Evolutionary conservation across 2,888 invertebrate genomes (phyloP).

Genomic region (Thymelicus sylvestris): DNA sequence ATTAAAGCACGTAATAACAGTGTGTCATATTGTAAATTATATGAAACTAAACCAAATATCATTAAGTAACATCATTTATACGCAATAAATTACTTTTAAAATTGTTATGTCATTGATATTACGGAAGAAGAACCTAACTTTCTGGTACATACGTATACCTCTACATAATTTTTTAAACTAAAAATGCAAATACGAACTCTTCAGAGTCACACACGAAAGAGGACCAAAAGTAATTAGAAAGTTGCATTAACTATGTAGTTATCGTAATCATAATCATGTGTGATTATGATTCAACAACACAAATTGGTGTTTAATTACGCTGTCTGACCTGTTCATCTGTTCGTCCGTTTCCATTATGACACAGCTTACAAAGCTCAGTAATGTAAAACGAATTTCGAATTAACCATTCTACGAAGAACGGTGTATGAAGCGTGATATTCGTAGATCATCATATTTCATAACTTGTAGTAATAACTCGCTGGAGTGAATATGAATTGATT

Average conservation of each 20-base stretch:
- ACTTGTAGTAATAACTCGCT: slow-evolving; percentile 58
- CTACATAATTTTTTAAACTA: not conserved
- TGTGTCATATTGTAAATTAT: not conserved
- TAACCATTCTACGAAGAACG: slow-evolving; percentile 4
- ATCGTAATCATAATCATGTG: not conserved
- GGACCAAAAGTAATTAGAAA: slow-evolving; percentile 21
- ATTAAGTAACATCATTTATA: no score
- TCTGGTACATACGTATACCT: not conserved
- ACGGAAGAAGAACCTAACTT: no score
- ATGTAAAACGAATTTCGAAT: slow-evolving; percentile 9
- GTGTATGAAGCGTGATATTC: slow-evolving; percentile 29
- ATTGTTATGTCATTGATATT: no score
- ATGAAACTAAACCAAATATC: not conserved
- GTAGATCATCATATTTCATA: slow-evolving; percentile 50
- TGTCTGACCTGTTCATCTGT: slow-evolving; percentile 2
- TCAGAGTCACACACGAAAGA: not conserved
- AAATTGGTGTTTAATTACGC: slow-evolving; percentile 22
- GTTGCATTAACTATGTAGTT: slow-evolving; percentile 13
- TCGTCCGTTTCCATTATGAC: not conserved
- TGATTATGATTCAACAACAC: slow-evolving; percentile 9
- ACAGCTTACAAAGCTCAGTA: not conserved
- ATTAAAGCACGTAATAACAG: not conserved
- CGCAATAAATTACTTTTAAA: no score
- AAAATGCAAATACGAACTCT: not conserved
- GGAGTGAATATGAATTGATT: slow-evolving; percentile 77